These are phyloP conservation scores for Hirtodrosophila duncani DNA, from an alignment of 2,888 invertebrate genomes.

Conservation along the genomic window DNA sequence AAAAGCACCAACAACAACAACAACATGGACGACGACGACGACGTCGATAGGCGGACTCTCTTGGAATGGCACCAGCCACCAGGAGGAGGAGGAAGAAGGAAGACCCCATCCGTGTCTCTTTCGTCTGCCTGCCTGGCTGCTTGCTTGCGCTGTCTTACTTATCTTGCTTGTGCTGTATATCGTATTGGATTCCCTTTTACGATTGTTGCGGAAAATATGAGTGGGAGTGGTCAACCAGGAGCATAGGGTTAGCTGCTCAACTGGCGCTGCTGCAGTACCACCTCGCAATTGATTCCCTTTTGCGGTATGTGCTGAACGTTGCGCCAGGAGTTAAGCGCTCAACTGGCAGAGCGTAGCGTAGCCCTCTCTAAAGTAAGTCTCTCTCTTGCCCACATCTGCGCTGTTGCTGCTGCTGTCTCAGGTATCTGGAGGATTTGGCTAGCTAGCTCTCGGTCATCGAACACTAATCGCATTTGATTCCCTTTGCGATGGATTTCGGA, in stretches of 20 bases:
- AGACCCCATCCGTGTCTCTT: neutral
- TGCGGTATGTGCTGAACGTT: constrained; percentile 64
- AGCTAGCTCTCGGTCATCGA: constrained; percentile 54
- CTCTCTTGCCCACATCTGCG: no score
- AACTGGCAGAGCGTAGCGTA: constrained; percentile 55
- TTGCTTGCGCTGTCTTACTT: neutral
- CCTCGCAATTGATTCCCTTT: constrained; percentile 68
- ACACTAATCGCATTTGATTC: constrained; percentile 70
- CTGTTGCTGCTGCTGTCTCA: constrained; percentile 1
- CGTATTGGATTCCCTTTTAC: constrained; percentile 72
- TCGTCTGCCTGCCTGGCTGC: constrained; percentile 18
- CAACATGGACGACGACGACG: constrained; percentile 35
- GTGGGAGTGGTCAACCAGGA: constrained; percentile 16
- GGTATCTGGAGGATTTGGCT: constrained; percentile 6
- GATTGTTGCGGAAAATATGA: constrained; percentile 36
- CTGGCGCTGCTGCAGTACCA: constrained; percentile 63
- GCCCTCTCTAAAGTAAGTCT: constrained; percentile 39
- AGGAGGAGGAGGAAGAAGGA: neutral
- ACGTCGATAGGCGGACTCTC: no score
- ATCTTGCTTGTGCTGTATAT: constrained; percentile 60
- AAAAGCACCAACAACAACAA: constrained; percentile 55
- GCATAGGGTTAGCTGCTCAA: constrained; percentile 26
- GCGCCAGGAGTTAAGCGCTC: constrained; percentile 63
- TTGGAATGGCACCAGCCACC: no score
- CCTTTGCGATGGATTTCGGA: constrained; percentile 62